Evolutionary conservation across 2,888 invertebrate genomes (phyloP), one percentile per base, ranked within the genome.

Genomic region (Suillia variegata): DNA sequence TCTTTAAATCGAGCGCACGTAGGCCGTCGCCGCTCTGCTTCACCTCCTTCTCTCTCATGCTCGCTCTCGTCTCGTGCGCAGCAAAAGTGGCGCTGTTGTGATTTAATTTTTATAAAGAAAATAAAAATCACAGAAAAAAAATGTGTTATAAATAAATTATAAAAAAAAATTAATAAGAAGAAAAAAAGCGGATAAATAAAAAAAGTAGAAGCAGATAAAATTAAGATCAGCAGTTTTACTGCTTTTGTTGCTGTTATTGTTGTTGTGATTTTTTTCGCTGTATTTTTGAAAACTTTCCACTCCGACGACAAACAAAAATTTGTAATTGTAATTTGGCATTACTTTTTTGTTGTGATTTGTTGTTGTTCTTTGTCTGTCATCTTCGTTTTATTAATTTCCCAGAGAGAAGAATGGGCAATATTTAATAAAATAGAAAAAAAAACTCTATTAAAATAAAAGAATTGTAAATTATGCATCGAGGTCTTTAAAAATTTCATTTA

Each of bases 211-310:
- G 17, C 6, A 45, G 45, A 45, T 45, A 45, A 45, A 45, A 45
- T 20, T 45, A 45, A 45, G 45, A 45, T 45, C 45, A 33, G 47
- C 45, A 33, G 34, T 31, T 38, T 52, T 26, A 1, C 21, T 58
- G 26, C 42, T 59, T 20, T 31, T 50, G 38, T 48, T 48, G 33
- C 22, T 34, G 20, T 59, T 45, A 17, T 59, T 62, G 54, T 58
- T 55, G 57, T 61, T 63, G 49, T 31, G 53, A 42, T 54, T 66
- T 66, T 65, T 70, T 22, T 56, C 22, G 13, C 38, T 20, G 21
- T 10, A 24, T 42, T n/a, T 33, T 3, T 47, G 26, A 62, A 58
- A 58, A 58, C 58, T 58, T 58, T 58, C 53, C 58, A 66, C 59
- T 64, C 61, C 66, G 64, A 62, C 62, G 38, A 20, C 45, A 45